Percentiles rank a stretch among this genome's conserved stretches.
phyloP scores from a whole-genome alignment of 2,113 vertebrate species.

The Seriola aureovittata region DNA sequence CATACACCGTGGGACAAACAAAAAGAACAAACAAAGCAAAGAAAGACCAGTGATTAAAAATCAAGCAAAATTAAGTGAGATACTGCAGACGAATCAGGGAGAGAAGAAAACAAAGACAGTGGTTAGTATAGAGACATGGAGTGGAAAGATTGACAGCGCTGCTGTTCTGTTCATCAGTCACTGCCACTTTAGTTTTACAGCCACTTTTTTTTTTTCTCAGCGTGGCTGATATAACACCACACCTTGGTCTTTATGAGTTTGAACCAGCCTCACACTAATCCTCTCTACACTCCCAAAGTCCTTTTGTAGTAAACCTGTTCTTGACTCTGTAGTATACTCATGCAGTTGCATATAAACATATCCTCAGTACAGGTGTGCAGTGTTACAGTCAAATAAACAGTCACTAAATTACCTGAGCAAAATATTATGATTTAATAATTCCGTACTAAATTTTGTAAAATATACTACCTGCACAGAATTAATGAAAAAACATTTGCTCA shows the following conservation, averaged over 20 bases:
- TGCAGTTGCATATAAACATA: conserved; percentile 14
- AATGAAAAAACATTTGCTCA: neutral
- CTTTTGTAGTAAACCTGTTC: conserved; percentile 42
- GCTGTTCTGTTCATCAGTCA: conserved; percentile 34
- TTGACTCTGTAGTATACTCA: conserved; percentile 8
- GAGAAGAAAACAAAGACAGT: conserved; percentile 67
- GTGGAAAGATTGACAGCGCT: conserved; percentile 22
- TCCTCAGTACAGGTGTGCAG: neutral
- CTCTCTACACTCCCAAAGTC: conserved; percentile 3
- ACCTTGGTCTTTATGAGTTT: conserved; percentile 48
- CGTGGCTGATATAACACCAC: conserved; percentile 18
- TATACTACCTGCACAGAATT: neutral
- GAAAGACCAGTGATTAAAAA: conserved; percentile 74
- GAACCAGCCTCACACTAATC: conserved; percentile 42
- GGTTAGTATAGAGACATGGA: conserved; percentile 55
- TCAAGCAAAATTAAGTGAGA: conserved; percentile 51
- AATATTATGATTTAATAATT: neutral
- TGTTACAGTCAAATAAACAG: neutral
- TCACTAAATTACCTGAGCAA: neutral
- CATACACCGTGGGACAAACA: conserved; percentile 75
- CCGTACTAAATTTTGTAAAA: neutral
- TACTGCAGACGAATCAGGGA: conserved; percentile 48
- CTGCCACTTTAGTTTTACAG: conserved; percentile 44
- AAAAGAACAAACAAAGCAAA: conserved; percentile 75
- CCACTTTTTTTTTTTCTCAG: conserved; percentile 3